A percentile compares a stretch with the other conserved stretches of the same genome.
These are phyloP conservation scores for Chaetura pelagica DNA, from an alignment of 2,113 vertebrate genomes.

Conservation along the genomic window DNA sequence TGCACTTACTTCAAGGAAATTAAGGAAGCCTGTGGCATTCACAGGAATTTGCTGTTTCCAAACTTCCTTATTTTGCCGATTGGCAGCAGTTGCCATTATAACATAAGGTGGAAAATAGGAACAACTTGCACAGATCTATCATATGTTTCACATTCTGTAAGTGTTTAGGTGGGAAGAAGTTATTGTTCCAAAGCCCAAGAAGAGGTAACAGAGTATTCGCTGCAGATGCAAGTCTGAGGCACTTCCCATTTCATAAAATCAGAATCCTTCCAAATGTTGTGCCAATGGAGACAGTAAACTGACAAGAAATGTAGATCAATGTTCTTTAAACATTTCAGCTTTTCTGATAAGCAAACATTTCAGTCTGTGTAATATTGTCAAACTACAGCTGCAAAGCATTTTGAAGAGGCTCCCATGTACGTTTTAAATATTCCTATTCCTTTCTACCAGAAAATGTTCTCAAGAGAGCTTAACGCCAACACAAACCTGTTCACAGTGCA, in stretches of 20 bases:
- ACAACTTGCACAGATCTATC: slow-evolving; percentile 69
- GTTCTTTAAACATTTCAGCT: slow-evolving; percentile 76
- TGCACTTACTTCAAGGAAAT: slow-evolving; percentile 16
- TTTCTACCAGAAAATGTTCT: slow-evolving; percentile 64
- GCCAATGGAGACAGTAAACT: slow-evolving; percentile 73
- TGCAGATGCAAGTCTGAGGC: slow-evolving; percentile 65
- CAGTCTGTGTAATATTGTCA: slow-evolving; percentile 72
- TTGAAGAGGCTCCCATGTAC: slow-evolving; percentile 64
- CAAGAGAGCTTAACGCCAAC: slow-evolving; percentile 57
- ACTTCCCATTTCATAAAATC: slow-evolving; percentile 60
- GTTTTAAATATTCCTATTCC: slow-evolving; percentile 64
- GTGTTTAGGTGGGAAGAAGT: slow-evolving; percentile 65
- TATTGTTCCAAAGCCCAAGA: slow-evolving; percentile 70
- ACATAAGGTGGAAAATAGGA: slow-evolving; percentile 66
- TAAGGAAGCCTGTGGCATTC: neutral
- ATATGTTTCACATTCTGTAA: slow-evolving; percentile 72
- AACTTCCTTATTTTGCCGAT: slow-evolving; percentile 41
- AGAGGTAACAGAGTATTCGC: slow-evolving; percentile 51
- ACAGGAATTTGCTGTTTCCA: neutral
- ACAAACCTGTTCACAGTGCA: neutral
- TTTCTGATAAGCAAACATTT: slow-evolving; percentile 74
- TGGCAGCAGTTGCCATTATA: slow-evolving; percentile 57
- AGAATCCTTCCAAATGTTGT: slow-evolving; percentile 74
- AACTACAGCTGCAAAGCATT: slow-evolving; percentile 73
- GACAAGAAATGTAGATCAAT: slow-evolving; percentile 74